Base-by-base conservation (phyloP, 1,140 invertebrate species). In the Papilio polytes region DNA sequence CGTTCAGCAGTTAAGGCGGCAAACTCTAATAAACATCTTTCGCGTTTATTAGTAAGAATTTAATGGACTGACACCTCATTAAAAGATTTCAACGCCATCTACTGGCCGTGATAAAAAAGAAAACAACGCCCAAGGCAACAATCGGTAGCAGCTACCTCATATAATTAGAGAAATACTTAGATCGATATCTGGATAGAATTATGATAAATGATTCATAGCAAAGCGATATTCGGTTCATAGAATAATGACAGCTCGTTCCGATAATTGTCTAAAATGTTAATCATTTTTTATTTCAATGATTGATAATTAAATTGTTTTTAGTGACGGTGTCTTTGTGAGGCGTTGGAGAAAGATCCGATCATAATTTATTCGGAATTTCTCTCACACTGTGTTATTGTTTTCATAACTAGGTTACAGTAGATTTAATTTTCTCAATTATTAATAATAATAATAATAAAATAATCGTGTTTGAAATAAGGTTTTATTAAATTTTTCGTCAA, bases 191-290 rank as follows among this genome's bases (percentile, higher is more conserved):
- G 44, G 84, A 87, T 87, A 85, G 80, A 84, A 46, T 79, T 84
- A 84, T 87, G 87, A 89, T 87, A 85, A 87, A 89, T 89, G 82
- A 82, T 83, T 81, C 79, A 78, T 70, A 84, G 79, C 56, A 70
- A 53, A 22, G 73, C 26, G 73, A 74, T 63, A 78, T 81, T 74
- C 78, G 81, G 81, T 46, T 77, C 80, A 53, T 82, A 80, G 70
- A 81, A 78, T 80, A 84, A 83, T 84, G 84, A 85, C 80, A 87
- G 83, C 82, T 81, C 82, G 82, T 83, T 74, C 80, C 63, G 78
- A 73, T 89, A 89, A 89, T 90, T 89, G 87, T 88, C 83, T 84
- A 78, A 79, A 81, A 73, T 85, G 83, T 87, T 90, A 87, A 88
- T 86, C 81, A 87, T 87, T 87, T 81, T 83, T 84, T 85, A 63